A percentile compares a stretch with the other conserved stretches of the same genome.
Conservation (phyloP, 2,113 vertebrate genomes). For the Bambusicola thoracicus region DNA sequence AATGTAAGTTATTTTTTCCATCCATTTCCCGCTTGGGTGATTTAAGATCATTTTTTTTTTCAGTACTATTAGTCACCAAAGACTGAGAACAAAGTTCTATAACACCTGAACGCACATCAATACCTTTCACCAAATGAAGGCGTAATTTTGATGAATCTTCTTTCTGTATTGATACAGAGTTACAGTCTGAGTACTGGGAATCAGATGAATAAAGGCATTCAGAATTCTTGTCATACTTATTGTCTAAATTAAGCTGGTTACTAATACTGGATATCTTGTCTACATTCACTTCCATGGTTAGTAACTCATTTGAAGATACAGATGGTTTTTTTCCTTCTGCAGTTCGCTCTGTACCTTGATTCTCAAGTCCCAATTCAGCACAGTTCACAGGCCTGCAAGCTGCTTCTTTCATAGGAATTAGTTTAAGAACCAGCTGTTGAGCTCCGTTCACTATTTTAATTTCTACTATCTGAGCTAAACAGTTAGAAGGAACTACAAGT, state of each 20-base stretch:
- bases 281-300: constrained; percentile 9
- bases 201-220: constrained; percentile 50
- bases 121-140: constrained; percentile 37
- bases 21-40: not conserved
- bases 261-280: constrained; percentile 46
- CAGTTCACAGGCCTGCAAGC: not conserved
- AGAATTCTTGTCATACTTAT: constrained; percentile 2
- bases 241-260: not conserved
- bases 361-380: not conserved
- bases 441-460: constrained; percentile 91
- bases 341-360: not conserved
- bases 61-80: constrained; percentile 17
- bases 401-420: constrained; percentile 82
- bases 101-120: constrained; percentile 28
- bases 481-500: constrained; percentile 89
- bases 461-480: constrained; percentile 92
- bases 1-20: constrained; percentile 2
- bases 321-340: not conserved
- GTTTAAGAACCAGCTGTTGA: constrained; percentile 89
- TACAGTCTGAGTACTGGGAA: constrained; percentile 40
- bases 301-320: not conserved
- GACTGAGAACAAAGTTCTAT: constrained; percentile 48
- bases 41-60: constrained; percentile 34
- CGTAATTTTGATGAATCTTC: constrained; percentile 43
- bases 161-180: not conserved